Evolutionary conservation across 2,113 vertebrate genomes (phyloP).

Genomic region (Alosa alosa): DNA sequence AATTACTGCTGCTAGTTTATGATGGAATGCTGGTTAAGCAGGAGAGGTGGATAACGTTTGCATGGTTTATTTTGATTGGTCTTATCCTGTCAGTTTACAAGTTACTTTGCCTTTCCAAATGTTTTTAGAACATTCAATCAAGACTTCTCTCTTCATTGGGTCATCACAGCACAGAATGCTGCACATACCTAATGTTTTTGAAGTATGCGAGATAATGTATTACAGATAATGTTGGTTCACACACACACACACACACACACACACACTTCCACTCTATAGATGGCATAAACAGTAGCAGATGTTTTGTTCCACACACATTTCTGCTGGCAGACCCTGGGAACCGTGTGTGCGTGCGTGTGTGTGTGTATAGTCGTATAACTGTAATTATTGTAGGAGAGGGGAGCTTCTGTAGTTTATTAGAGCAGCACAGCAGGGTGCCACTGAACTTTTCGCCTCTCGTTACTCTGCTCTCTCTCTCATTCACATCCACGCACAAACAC

Average conservation of each 20-base stretch:
- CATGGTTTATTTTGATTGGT: not conserved
- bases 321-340: conserved; percentile 61
- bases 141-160: not conserved
- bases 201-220: not conserved
- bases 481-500: conserved; percentile 23
- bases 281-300: not conserved
- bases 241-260: conserved; percentile 4
- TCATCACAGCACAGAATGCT: not conserved
- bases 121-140: not conserved
- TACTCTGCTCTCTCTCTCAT: conserved; percentile 53
- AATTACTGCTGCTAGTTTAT: not conserved
- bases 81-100: not conserved
- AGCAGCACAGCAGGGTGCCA: conserved; percentile 31
- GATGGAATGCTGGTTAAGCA: not conserved
- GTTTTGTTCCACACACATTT: conserved; percentile 17
- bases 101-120: not conserved
- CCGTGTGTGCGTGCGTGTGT: conserved; percentile 36
- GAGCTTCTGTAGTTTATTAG: conserved; percentile 67
- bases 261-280: not conserved
- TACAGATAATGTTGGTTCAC: not conserved
- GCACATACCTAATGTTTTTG: not conserved
- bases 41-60: not conserved
- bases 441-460: conserved; percentile 73
- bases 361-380: conserved; percentile 13
- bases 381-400: conserved; percentile 31